These are phyloP conservation scores for Eristalis tenax DNA, from an alignment of 2,888 invertebrate species.

Conservation along the genomic window DNA sequence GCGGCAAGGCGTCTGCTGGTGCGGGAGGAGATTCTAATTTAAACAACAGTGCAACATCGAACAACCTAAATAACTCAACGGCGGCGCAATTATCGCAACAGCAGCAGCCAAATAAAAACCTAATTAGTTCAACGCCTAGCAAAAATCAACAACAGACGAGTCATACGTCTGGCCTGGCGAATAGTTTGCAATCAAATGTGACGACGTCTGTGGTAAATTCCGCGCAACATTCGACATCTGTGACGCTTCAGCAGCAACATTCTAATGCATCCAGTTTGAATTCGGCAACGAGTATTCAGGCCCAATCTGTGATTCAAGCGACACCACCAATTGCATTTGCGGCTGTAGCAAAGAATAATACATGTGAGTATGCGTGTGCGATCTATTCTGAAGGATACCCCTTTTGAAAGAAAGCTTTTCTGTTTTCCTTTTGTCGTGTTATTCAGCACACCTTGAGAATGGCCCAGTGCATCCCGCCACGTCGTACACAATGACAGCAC, in stretches of 20 bases:
- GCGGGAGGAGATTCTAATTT: conserved; percentile 82
- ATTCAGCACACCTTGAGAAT: conserved; percentile 80
- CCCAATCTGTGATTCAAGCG: conserved; percentile 81
- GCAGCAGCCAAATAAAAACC: conserved; percentile 74
- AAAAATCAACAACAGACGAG: conserved; percentile 80
- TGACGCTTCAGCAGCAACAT: conserved; percentile 75
- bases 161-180: conserved; percentile 72
- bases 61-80: conserved; percentile 79
- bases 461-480: conserved; percentile 78
- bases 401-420: neutral
- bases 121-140: conserved; percentile 81
- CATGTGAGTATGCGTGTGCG: conserved; percentile 78
- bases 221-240: conserved; percentile 70
- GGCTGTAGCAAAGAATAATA: conserved; percentile 84
- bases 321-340: conserved; percentile 83
- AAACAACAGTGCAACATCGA: conserved; percentile 69
- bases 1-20: conserved; percentile 80
- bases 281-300: conserved; percentile 78
- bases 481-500: conserved; percentile 76
- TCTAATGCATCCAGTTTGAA: conserved; percentile 79
- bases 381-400: neutral
- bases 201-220: conserved; percentile 68
- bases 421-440: conserved; percentile 11
- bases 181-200: conserved; percentile 65
- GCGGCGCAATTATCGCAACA: conserved; percentile 68